Percentiles rank a stretch among this genome's conserved stretches.
Conservation (phyloP, 2,888 invertebrate species). For the Eilema sororculum region DNA sequence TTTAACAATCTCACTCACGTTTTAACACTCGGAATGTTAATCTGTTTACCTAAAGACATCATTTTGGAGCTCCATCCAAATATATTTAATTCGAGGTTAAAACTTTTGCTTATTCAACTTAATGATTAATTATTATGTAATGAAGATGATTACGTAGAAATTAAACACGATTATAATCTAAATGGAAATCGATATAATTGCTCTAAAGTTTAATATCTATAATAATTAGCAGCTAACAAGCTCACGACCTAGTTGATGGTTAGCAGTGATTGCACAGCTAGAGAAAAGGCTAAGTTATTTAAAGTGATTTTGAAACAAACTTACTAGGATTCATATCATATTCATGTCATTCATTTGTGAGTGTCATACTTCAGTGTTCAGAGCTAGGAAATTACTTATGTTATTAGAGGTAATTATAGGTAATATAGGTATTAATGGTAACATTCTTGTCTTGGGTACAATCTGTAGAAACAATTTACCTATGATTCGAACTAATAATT, state of each 20-base stretch:
- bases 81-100: background rate
- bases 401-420: too few relatives aligned
- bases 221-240: background rate
- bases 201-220: background rate
- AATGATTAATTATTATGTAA: background rate
- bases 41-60: background rate
- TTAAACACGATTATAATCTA: background rate
- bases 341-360: too few relatives aligned
- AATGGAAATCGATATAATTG: background rate
- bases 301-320: background rate
- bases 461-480: too few relatives aligned
- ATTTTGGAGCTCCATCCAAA: background rate
- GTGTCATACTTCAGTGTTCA: too few relatives aligned
- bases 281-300: background rate
- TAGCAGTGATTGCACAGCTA: background rate
- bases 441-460: too few relatives aligned
- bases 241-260: background rate
- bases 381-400: too few relatives aligned
- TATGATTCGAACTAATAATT: too few relatives aligned
- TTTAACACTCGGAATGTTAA: background rate
- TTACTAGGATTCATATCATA: too few relatives aligned
- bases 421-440: too few relatives aligned
- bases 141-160: background rate
- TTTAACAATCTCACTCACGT: background rate
- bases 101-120: background rate